Base-by-base conservation (phyloP, 2,888 invertebrate genomes). In the Microctonus brassicae region DNA sequence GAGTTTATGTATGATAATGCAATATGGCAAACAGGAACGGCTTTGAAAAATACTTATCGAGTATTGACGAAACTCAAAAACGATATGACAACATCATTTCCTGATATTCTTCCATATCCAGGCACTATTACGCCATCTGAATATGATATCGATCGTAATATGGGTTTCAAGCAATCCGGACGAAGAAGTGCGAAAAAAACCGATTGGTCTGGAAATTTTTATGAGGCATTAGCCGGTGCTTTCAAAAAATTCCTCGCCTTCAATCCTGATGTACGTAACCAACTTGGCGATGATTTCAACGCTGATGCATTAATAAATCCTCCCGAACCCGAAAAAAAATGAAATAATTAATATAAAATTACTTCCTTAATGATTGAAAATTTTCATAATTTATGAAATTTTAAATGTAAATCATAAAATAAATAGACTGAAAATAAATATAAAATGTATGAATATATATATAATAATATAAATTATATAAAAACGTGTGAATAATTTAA, bases 211-310 rank as follows among this genome's bases (percentile, higher is more conserved):
- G 60, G 60, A 7, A 64, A 75, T 57, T 73, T 77, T 57, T 77
- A 76, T 58, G 71, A 71, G 64, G 75, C 74, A 5, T 58, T 77
- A 0, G 70, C 75, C 3, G 72, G 61, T 3, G 72, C 71, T 9
- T 69, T 76, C 6, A 68, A 64, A 47, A 33, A 69, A 0, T 70
- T 73, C 57, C 63, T 70, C 24, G 33, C 13, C 13, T 36, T 71
- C 10, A 52, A 73, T 9, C 61, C 73, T 13, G 20, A 62, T 1
- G 58, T 77, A 22, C 63, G 53, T 26, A 60, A 73, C 26, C 24
- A 72, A 33, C 33, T 77, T 20, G 67, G 71, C 33, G 72, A 75
- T 7, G 73, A 72, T 33, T 68, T 62, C 39, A 47, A 63, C n/a
- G 29, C 58, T 29, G 29, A 26, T 26, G 29, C 57, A 26, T 57